Conservation (phyloP, 1,140 invertebrate species). For the Anastrepha ludens region DNA sequence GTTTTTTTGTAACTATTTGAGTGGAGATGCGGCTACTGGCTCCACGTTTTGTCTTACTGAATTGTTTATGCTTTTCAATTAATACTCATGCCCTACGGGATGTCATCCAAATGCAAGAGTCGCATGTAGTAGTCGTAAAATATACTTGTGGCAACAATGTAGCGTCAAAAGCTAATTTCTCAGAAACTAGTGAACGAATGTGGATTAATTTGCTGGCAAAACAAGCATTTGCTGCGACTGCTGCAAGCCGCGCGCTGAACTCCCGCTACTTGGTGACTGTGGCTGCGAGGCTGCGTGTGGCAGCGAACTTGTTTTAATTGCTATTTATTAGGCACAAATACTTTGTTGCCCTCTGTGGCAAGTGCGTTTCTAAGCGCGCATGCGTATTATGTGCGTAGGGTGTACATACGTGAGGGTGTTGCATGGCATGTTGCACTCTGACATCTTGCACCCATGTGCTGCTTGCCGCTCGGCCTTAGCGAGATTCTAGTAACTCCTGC, state of each 20-base stretch:
- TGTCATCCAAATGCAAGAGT: background rate
- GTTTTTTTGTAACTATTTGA: background rate
- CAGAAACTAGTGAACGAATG: background rate
- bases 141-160: background rate
- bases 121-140: background rate
- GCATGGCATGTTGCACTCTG: background rate
- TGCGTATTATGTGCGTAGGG: background rate
- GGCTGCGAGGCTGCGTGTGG: constrained; percentile 9
- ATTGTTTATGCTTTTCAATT: background rate
- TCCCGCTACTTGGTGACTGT: background rate
- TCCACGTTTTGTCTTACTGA: background rate
- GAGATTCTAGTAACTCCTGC: background rate
- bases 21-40: background rate
- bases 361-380: background rate
- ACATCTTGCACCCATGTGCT: background rate
- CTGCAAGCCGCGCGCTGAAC: background rate
- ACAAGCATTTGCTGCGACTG: background rate
- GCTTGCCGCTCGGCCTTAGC: background rate
- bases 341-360: background rate
- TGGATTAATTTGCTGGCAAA: constrained; percentile 31
- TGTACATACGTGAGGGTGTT: background rate
- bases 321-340: constrained; percentile 16
- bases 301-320: constrained; percentile 38
- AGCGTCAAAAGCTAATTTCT: constrained; percentile 4
- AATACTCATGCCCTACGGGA: background rate